Conservation (phyloP, 2,113 vertebrate genomes). For the Atractosteus spatula region DNA sequence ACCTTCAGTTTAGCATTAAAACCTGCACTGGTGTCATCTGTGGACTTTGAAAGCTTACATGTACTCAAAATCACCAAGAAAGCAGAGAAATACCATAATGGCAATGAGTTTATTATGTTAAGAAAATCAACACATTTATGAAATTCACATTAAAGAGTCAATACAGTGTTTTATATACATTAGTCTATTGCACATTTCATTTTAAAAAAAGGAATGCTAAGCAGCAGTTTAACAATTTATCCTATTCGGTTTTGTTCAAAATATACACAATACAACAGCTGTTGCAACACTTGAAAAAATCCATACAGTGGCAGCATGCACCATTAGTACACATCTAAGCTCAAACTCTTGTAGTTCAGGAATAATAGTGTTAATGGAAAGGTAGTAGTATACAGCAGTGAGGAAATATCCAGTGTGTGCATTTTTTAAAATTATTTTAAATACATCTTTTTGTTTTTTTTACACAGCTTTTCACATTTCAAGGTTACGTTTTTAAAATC, state of each 20-base stretch:
- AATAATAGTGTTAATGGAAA: conserved; percentile 39
- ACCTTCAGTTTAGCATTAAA: too few relatives aligned
- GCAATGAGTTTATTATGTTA: conserved; percentile 66
- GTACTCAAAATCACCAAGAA: too few relatives aligned
- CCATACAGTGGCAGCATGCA: conserved; percentile 62
- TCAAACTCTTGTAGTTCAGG: conserved; percentile 48
- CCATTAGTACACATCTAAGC: conserved; percentile 69
- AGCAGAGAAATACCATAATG: conserved; percentile 19
- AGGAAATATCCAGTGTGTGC: conserved; percentile 46
- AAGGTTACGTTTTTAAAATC: neutral
- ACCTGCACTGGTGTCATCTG: too few relatives aligned
- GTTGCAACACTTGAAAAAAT: conserved; percentile 63
- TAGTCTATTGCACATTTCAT: conserved; percentile 78
- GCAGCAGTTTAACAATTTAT: conserved; percentile 59
- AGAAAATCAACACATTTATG: conserved; percentile 65
- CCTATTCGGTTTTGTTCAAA: conserved; percentile 66
- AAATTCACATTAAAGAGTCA: conserved; percentile 77
- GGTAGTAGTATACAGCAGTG: conserved; percentile 62
- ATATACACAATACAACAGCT: conserved; percentile 67
- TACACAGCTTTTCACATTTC: conserved; percentile 35
- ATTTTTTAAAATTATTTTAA: conserved; percentile 58
- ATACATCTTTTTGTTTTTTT: conserved; percentile 38
- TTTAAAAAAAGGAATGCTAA: conserved; percentile 58
- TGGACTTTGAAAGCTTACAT: too few relatives aligned
- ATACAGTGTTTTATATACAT: conserved; percentile 71